These are phyloP conservation scores for Piaya cayana DNA, from an alignment of 2,113 vertebrate species.

Conservation along the genomic window DNA sequence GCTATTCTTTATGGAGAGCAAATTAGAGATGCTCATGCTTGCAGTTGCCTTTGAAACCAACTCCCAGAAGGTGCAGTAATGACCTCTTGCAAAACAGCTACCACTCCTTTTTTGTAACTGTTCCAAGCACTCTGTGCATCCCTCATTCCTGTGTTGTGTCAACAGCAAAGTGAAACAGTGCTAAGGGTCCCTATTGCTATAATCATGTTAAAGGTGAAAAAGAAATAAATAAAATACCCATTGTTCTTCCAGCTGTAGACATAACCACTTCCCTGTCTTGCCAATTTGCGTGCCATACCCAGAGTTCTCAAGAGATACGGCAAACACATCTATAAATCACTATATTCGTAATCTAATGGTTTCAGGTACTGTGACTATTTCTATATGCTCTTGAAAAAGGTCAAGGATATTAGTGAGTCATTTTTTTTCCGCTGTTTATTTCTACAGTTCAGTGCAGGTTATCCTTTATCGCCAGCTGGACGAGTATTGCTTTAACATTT, in stretches of 20 bases:
- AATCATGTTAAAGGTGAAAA: neutral
- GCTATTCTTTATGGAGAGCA: neutral
- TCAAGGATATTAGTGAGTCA: neutral
- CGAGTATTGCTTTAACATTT: neutral
- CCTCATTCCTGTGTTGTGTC: neutral
- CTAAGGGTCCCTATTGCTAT: neutral
- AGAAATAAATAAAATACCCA: neutral
- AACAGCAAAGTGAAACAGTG: neutral
- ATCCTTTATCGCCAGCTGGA: neutral
- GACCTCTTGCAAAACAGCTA: constrained; percentile 10
- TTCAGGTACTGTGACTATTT: neutral
- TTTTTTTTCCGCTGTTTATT: neutral
- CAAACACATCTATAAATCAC: neutral
- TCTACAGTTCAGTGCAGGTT: neutral
- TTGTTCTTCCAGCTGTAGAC: neutral
- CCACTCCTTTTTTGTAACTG: neutral
- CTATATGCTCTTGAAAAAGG: neutral
- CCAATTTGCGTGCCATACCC: neutral
- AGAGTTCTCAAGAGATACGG: neutral
- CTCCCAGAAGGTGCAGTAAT: neutral
- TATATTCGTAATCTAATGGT: neutral
- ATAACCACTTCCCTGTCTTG: neutral
- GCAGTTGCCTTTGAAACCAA: constrained; percentile 7
- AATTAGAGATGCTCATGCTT: neutral
- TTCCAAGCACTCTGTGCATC: neutral